Conservation (phyloP, 2,888 invertebrate genomes). For the Axea sp. region DNA sequence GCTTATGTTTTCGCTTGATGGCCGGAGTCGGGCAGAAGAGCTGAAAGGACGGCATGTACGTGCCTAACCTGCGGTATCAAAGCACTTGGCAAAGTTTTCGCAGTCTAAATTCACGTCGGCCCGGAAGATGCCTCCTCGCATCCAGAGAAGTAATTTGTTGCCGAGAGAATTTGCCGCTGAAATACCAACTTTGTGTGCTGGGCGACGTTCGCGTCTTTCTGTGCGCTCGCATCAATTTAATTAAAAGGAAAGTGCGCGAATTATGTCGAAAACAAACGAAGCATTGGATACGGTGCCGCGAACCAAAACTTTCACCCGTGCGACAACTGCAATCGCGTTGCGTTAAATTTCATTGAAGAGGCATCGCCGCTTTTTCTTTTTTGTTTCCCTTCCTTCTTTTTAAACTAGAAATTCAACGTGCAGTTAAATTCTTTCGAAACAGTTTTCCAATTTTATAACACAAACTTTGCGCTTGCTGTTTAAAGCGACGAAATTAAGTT, state of each 20-base stretch:
- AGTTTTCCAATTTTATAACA: too few relatives aligned
- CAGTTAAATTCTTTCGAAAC: too few relatives aligned
- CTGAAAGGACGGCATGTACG: constrained; percentile 47
- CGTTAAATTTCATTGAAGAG: constrained; percentile 10
- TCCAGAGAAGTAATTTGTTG: constrained; percentile 53
- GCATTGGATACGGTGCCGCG: constrained; percentile 15
- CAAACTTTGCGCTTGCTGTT: too few relatives aligned
- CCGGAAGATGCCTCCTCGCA: constrained; percentile 38
- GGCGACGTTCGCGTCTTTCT: constrained; percentile 20
- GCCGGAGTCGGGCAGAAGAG: constrained; percentile 16
- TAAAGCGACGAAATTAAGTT: too few relatives aligned
- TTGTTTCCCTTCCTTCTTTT: too few relatives aligned
- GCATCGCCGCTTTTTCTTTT: background rate
- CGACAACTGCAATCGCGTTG: constrained; percentile 18
- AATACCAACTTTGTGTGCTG: constrained; percentile 57
- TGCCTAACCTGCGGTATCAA: constrained; percentile 54
- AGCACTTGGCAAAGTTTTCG: constrained; percentile 60
- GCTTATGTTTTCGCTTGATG: constrained; percentile 36
- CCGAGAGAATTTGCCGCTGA: constrained; percentile 43
- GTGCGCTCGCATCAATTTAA: constrained; percentile 36
- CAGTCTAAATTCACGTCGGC: constrained; percentile 50
- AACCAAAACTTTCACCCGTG: constrained; percentile 15
- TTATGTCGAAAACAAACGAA: constrained; percentile 43
- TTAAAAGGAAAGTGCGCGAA: constrained; percentile 49
- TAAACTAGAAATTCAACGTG: too few relatives aligned